A percentile compares a stretch with the other conserved stretches of the same genome.
phyloP scores from a whole-genome alignment of 1,140 invertebrate species.

The Phenacoccus solenopsis region DNA sequence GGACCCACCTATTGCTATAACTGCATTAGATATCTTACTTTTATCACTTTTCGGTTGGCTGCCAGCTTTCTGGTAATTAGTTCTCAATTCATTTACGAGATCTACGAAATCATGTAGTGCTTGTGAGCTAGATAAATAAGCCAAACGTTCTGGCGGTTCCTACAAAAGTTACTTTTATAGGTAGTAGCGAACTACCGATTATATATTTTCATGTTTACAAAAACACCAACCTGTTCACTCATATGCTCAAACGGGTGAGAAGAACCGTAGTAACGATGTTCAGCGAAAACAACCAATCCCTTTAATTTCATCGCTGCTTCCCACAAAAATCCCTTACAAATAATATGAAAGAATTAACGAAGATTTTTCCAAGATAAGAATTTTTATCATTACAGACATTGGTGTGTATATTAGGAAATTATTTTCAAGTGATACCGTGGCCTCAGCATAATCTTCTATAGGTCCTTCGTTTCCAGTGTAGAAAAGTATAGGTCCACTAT shows the following conservation, averaged over 20 bases:
- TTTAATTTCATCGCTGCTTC: slow-evolving; percentile 67
- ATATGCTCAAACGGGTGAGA: no score
- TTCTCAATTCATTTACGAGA: not conserved
- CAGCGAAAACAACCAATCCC: slow-evolving; percentile 82
- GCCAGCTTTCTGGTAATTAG: not conserved
- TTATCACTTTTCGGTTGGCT: not conserved
- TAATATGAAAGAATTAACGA: no score
- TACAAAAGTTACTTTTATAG: no score
- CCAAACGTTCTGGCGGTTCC: no score
- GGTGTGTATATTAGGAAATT: no score
- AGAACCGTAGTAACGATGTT: slow-evolving; percentile 77
- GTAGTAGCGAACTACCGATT: no score
- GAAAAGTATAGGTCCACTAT: slow-evolving; percentile 74
- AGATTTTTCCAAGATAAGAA: no score
- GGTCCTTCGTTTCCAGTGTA: slow-evolving; percentile 96
- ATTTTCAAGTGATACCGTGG: no score
- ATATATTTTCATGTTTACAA: no score
- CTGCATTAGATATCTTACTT: slow-evolving; percentile 44
- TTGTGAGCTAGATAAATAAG: slow-evolving; percentile 81
- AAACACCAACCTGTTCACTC: no score
- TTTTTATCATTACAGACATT: no score
- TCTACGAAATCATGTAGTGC: slow-evolving; percentile 86
- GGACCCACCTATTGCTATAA: slow-evolving; percentile 86
- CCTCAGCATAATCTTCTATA: slow-evolving; percentile 80
- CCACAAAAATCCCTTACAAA: slow-evolving; percentile 75